Evolutionary conservation across 2,113 vertebrate species (phyloP), one percentile per base, ranked within the genome.

Genomic region (Gobius niger): DNA sequence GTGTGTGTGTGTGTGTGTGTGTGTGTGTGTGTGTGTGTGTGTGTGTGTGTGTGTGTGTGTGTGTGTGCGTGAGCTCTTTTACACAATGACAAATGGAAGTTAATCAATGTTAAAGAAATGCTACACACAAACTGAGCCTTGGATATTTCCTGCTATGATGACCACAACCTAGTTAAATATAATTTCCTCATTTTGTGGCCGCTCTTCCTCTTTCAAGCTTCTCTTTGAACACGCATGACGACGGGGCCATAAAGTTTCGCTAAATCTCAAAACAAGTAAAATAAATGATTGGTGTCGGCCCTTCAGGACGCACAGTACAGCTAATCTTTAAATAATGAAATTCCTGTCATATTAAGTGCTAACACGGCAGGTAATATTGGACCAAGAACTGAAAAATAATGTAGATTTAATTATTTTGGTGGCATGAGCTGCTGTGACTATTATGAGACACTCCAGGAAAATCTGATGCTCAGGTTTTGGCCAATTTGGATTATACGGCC

Each of bases 291-390:
- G 2, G 53, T 1, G 52, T 54, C 54, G 4, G 56, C 56, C 34
- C 15, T 41, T 1, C 6, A 54, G 24, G 13, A 13, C n/a, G 40
- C 12, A 10, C 4, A 11, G 42, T 9, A 10, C 44, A 19, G 42
- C 57, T 60, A 60, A 60, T 60, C 57, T 60, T 9, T 6, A 16
- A 63, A 46, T 63, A 63, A 63, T 63, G 44, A 63, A 60, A 60
- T 60, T 60, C 57, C 40, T 16, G 14, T 9, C 14, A 44, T 11
- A n/a, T 60, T 44, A 56, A 12, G 19, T 24, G 18, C 34, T 34
- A 13, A 44, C 7, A 7, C 40, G n/a, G 40, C 57, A 44, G 57
- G 57, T 9, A 44, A 5, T 10, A 4, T 42, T 42, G 34, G 57
- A 60, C 14, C 57, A 44, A 59, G 56, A 40, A 15, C 56, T 15